phyloP scores from a whole-genome alignment of 2,888 invertebrate species.

The Ennomos quercinarius region DNA sequence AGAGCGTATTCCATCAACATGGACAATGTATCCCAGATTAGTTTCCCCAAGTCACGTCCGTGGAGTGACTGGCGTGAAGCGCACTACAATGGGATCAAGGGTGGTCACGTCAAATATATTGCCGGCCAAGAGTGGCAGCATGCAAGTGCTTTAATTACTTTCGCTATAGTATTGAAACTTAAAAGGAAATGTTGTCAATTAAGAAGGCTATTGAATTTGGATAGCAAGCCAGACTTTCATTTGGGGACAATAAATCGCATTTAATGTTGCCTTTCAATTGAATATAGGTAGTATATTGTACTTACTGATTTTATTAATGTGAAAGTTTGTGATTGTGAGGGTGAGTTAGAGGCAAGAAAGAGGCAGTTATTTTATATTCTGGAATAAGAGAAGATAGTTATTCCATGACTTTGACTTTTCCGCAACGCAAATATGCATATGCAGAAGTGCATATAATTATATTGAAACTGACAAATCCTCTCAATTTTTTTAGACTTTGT shows the following conservation, averaged over 20 bases:
- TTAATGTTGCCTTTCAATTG: background rate
- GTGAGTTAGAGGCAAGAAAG: too few relatives aligned
- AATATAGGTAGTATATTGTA: too few relatives aligned
- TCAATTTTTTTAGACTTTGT: too few relatives aligned
- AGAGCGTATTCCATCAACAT: conserved; percentile 62
- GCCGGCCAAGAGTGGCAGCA: conserved; percentile 60
- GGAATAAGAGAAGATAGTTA: too few relatives aligned
- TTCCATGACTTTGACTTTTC: too few relatives aligned
- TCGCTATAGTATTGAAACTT: conserved; percentile 45
- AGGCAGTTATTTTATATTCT: too few relatives aligned
- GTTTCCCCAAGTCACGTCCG: conserved; percentile 66
- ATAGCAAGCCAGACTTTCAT: conserved; percentile 27
- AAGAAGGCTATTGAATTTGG: conserved; percentile 37
- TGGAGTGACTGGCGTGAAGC: conserved; percentile 71
- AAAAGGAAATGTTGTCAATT: conserved; percentile 32
- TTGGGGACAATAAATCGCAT: background rate
- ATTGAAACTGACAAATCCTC: too few relatives aligned
- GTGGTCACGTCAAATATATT: conserved; percentile 71
- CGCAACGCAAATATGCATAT: too few relatives aligned
- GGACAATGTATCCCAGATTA: conserved; percentile 62
- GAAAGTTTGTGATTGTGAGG: too few relatives aligned
- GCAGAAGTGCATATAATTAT: too few relatives aligned
- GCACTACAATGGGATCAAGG: conserved; percentile 69
- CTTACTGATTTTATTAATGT: too few relatives aligned
- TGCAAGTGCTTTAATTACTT: conserved; percentile 69